Evolutionary conservation across 1,140 invertebrate species (phyloP), one percentile per base, ranked within the genome.

Genomic region (Lasioglossum albipes): DNA sequence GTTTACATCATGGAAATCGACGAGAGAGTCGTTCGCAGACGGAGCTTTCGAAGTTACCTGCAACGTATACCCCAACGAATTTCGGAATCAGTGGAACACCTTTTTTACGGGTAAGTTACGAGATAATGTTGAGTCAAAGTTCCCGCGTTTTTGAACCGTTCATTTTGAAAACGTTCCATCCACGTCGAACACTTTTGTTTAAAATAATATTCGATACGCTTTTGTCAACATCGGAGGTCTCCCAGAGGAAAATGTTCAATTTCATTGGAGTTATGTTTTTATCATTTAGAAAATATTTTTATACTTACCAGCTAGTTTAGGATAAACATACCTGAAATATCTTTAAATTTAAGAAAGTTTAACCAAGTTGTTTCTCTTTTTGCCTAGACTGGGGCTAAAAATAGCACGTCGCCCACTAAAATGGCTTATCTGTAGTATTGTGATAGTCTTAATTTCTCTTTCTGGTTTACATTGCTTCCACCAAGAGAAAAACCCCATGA

Each of bases 401-500:
- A 93, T 93, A 68, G 90, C 93, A 42, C 75, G 54, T 76, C 77
- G 74, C 31, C 92, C 93, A 42, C 64, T 78, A 67, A 89, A 78
- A 87, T 93, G 92, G 90, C 89, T 93, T 41, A 69, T 90, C 6
- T 84, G 90, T 65, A 90, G 90, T 76, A 78, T 89, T 18, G n/a
- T 93, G 16, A 75, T 91, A 22, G 90, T 93, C 10, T 75, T 93
- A 65, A 13, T 93, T 9, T 93, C 92, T 72, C 71, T 93, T 16
- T 87, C 82, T 66, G 93, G 93, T 12, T 83, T 93, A 13, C 84
- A 84, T 45, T 84, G 86, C 36, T 93, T 94, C 80, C 87, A 90
- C 61, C 92, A 92, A 83, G 94, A 95, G 84, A 94, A 94, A 85
- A 95, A 96, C 90, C 96, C 96, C 2, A 91, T 96, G 78, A 96